A percentile compares a stretch with the other conserved stretches of the same genome.
Evolutionary conservation across 2,888 invertebrate species (phyloP).

Genomic region (Drosophila kuntzei): DNA sequence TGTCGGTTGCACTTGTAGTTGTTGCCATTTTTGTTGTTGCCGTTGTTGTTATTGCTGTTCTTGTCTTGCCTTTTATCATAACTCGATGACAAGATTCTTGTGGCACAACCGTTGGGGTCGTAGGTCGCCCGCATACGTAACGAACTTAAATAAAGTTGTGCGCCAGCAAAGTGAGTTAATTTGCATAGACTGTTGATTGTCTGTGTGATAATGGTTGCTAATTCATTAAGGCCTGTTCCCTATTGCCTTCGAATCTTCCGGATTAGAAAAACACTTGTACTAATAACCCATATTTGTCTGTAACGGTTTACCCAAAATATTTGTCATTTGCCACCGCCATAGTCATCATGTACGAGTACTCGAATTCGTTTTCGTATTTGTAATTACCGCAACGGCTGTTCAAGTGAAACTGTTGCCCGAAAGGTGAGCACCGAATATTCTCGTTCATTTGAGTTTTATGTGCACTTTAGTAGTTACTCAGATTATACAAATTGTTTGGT

Average conservation of each 20-base stretch:
- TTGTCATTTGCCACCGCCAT: slow-evolving; percentile 3
- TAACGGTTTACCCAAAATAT: slow-evolving; percentile 34
- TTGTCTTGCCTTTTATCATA: slow-evolving; percentile 53
- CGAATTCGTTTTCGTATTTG: slow-evolving; percentile 3
- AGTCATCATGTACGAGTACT: slow-evolving; percentile 6
- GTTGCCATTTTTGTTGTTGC: slow-evolving; percentile 6
- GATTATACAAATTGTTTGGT: background rate
- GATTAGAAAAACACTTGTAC: slow-evolving; percentile 49
- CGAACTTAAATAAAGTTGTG: slow-evolving; percentile 72
- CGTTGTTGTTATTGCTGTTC: slow-evolving; percentile 17
- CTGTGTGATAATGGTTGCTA: slow-evolving; percentile 45
- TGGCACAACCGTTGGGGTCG: slow-evolving; percentile 33
- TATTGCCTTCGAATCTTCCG: slow-evolving; percentile 30
- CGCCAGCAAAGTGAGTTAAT: slow-evolving; percentile 65
- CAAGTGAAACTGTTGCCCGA: slow-evolving; percentile 26
- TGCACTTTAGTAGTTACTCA: background rate
- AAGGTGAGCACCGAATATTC: slow-evolving; percentile 4
- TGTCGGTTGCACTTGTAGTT: slow-evolving; percentile 46
- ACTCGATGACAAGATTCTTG: slow-evolving; percentile 38
- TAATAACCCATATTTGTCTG: slow-evolving; percentile 27
- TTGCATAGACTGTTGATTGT: slow-evolving; percentile 67
- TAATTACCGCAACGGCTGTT: slow-evolving; percentile 19
- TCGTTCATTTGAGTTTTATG: background rate
- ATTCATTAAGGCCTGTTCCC: slow-evolving; percentile 61
- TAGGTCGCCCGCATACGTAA: slow-evolving; percentile 67